Percentiles rank a stretch among this genome's conserved stretches.
phyloP scores from a whole-genome alignment of 2,113 vertebrate species.

The Platanista minor region DNA sequence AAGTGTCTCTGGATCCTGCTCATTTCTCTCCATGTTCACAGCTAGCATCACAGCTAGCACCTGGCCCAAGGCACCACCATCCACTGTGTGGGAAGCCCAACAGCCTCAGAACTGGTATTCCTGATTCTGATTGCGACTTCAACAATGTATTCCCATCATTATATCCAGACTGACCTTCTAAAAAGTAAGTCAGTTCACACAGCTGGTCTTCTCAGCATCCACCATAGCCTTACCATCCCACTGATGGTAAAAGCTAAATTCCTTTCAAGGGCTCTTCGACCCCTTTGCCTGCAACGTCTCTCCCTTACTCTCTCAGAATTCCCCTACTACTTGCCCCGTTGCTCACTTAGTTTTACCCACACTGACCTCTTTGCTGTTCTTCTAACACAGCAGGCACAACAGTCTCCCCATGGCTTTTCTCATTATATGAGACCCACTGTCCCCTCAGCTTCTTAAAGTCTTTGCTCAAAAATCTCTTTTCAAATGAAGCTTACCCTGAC shows the following conservation, averaged over 20 bases:
- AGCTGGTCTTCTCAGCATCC: background rate
- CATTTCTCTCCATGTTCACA: background rate
- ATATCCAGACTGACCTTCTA: background rate
- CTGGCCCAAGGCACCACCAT: background rate
- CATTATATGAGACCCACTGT: background rate
- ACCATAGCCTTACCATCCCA: background rate
- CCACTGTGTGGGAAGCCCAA: background rate
- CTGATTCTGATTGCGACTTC: accelerated
- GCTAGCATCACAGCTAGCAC: accelerated
- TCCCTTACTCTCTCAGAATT: background rate
- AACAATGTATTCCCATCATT: too few relatives aligned
- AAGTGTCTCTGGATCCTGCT: background rate
- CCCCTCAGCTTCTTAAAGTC: background rate
- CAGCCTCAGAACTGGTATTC: too few relatives aligned
- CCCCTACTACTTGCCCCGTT: background rate
- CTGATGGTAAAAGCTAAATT: background rate
- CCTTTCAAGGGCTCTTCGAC: background rate
- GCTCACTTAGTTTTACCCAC: background rate
- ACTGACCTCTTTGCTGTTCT: background rate
- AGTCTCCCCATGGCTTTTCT: background rate
- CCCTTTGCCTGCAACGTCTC: background rate
- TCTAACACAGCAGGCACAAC: background rate
- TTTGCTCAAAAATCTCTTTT: background rate
- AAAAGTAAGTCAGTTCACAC: background rate
- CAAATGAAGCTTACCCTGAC: background rate